Evolutionary conservation across 2,113 vertebrate genomes (phyloP).

Genomic region (Tupaia chinensis): DNA sequence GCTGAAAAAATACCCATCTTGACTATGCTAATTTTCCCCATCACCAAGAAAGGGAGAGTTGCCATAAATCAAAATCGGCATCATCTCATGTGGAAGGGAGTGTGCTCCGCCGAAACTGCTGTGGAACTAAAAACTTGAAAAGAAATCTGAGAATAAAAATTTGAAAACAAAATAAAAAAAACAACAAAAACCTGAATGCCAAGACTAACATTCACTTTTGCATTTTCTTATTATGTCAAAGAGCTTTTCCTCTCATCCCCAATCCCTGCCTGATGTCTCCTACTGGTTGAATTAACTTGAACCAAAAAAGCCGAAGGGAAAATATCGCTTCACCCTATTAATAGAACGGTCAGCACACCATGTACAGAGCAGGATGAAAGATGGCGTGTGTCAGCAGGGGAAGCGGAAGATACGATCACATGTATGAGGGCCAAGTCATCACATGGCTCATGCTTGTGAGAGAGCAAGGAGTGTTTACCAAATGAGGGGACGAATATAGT

Average conservation of each 20-base stretch:
- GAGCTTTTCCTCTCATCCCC: rapidly evolving
- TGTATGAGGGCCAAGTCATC: not conserved
- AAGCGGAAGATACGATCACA: rapidly evolving
- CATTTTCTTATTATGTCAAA: not conserved
- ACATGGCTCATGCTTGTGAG: not conserved
- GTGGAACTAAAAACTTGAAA: constrained; percentile 24
- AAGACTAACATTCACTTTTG: not conserved
- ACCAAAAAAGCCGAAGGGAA: not conserved
- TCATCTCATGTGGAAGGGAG: constrained; percentile 57
- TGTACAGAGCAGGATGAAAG: not conserved
- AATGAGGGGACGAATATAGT: not conserved
- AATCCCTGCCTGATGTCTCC: not conserved
- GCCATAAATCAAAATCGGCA: constrained; percentile 75
- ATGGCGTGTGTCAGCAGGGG: rapidly evolving
- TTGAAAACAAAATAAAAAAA: not conserved
- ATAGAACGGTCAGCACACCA: not conserved
- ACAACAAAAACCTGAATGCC: not conserved
- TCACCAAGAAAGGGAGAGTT: constrained; percentile 50
- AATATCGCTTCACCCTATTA: not conserved
- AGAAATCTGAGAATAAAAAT: constrained; percentile 6
- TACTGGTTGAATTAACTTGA: not conserved
- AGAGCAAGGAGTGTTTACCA: not conserved
- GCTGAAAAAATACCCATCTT: constrained; percentile 66
- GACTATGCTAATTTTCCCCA: constrained; percentile 79
- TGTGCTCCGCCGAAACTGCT: not conserved